Conservation (phyloP, 2,113 vertebrate species). For the Scolopax mira region DNA sequence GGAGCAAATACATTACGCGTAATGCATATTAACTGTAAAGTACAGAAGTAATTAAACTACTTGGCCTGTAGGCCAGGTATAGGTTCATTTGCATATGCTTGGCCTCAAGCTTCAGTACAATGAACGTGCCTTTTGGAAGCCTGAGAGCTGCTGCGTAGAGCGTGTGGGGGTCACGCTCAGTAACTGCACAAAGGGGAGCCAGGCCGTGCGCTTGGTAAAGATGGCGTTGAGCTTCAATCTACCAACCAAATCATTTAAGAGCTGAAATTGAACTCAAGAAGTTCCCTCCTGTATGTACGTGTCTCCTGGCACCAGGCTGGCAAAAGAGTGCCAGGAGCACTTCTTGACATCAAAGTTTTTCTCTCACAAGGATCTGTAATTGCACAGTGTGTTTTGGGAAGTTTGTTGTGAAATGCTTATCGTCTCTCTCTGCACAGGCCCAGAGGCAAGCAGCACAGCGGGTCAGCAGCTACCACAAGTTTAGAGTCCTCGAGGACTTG, state of each 20-base stretch:
- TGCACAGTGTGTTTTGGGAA: not conserved
- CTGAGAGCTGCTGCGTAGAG: not conserved
- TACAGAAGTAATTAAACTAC: not conserved
- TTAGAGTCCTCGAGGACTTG: not conserved
- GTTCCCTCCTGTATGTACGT: not conserved
- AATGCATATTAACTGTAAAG: not conserved
- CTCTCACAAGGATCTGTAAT: not conserved
- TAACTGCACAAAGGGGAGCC: not conserved
- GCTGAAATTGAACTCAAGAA: not conserved
- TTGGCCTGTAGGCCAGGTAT: not conserved
- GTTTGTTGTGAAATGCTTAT: not conserved
- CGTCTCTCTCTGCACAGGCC: not conserved
- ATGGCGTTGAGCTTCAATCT: not conserved
- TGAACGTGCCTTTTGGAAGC: not conserved
- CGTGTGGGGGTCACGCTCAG: not conserved
- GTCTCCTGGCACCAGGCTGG: not conserved
- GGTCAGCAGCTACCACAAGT: not conserved
- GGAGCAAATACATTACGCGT: not conserved
- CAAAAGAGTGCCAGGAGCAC: not conserved
- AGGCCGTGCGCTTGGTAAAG: not conserved
- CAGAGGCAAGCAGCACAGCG: not conserved
- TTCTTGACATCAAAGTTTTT: not conserved
- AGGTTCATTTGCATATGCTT: not conserved
- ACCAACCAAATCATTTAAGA: not conserved
- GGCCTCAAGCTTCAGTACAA: not conserved